Evolutionary conservation across 1,140 invertebrate species (phyloP), one percentile per base, ranked within the genome.

Genomic region (Pteromalus puparum): DNA sequence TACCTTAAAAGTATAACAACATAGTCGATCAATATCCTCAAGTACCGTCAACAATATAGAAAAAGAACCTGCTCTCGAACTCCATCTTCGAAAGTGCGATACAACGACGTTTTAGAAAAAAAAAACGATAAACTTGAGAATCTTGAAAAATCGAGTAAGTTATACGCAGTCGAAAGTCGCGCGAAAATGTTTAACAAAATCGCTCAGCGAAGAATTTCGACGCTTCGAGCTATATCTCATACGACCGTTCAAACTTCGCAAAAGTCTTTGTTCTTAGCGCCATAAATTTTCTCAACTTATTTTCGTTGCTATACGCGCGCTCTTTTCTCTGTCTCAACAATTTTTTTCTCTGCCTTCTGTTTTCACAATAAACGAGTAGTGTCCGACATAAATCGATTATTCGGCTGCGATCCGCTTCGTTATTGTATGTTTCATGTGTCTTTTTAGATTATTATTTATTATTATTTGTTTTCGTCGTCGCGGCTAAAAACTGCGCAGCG

Each of bases 351-450:
- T 42, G 6, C 26, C 15, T 15, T 34, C 21, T 6, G 15, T 13
- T 75, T 46, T 24, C 73, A 75, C 38, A 26, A 46, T 61, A 61
- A 61, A 61, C 53, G 53, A 61, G 53, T n/a, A 61, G 53, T n/a
- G 53, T n/a, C 42, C 9, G 9, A 26, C 10, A 70, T 15, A 26
- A 30, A 30, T 85, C 38, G 79, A 79, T 85, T 86, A 34, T 86
- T 84, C 67, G 83, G 85, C 82, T 81, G 84, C 81, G 74, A 84
- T 70, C 53, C 6, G 4, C 6, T 87, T 86, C 86, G 84, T 84
- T 72, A 34, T 34, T 75, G 83, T 82, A 79, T 85, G 78, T 83
- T 86, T 87, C 81, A 28, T 30, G 67, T 84, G 85, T 78, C 76
- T 87, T 87, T 68, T 30, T 28, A n/a, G 21, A 61, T 61, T 61